A percentile compares a stretch with the other conserved stretches of the same genome.
These are phyloP conservation scores for Sesamia inferens DNA, from an alignment of 2,888 invertebrate genomes.

Conservation along the genomic window DNA sequence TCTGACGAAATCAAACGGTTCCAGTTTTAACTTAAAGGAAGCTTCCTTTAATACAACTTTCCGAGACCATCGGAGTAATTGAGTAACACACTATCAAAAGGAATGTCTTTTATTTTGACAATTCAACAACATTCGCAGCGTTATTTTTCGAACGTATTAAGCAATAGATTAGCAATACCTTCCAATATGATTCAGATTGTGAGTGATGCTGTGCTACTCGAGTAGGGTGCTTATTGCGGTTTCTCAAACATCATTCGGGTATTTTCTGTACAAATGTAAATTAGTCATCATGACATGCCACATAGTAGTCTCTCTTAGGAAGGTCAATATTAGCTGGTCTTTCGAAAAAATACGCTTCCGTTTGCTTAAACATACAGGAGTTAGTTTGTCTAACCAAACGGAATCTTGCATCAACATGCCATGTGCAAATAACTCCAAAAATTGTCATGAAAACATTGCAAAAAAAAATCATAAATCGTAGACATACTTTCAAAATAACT, in stretches of 20 bases:
- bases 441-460: neutral
- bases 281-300: constrained; percentile 25
- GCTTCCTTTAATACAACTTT: neutral
- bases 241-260: neutral
- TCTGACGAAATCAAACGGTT: constrained; percentile 59
- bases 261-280: constrained; percentile 8
- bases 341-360: constrained; percentile 9
- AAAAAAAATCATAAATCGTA: constrained; percentile 34
- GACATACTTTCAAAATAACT: constrained; percentile 50
- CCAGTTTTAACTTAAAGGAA: constrained; percentile 36
- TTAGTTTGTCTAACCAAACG: too few species aligned
- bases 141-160: neutral
- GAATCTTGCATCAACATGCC: too few species aligned
- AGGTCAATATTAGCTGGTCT: constrained; percentile 20
- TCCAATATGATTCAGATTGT: neutral
- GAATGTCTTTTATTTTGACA: neutral
- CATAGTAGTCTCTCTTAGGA: constrained; percentile 21
- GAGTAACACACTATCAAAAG: neutral
- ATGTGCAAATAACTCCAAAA: neutral
- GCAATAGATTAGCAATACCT: neutral
- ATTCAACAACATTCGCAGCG: neutral
- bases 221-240: neutral
- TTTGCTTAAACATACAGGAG: neutral
- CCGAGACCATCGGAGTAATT: neutral
- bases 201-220: neutral